A percentile compares a stretch with the other conserved stretches of the same genome.
Evolutionary conservation across 2,888 invertebrate genomes (phyloP).

Genomic region (Lasioglossum morio): DNA sequence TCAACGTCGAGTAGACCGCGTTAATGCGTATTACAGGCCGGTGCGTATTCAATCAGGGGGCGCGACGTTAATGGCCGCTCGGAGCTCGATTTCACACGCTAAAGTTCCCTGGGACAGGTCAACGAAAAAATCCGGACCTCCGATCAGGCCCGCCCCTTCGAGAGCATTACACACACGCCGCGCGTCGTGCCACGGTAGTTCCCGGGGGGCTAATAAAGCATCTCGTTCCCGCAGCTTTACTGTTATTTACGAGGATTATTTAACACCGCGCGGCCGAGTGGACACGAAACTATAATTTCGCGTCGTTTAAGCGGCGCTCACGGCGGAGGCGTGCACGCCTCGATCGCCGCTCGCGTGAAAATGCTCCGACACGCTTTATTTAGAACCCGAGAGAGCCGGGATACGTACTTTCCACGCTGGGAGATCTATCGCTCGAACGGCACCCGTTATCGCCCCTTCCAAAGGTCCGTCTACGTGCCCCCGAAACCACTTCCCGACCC

Average conservation of each 20-base stretch:
- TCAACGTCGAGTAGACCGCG: background rate
- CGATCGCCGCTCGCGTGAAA: conserved; percentile 41
- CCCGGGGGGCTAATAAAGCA: conserved; percentile 24
- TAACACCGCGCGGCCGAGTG: conserved; percentile 17
- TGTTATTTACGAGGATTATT: conserved; percentile 47
- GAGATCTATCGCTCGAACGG: conserved; percentile 40
- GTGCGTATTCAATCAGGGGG: background rate
- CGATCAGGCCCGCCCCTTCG: background rate
- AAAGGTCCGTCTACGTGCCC: background rate
- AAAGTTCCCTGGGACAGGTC: background rate
- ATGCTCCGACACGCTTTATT: conserved; percentile 41
- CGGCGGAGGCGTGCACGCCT: conserved; percentile 29
- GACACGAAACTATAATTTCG: conserved; percentile 48
- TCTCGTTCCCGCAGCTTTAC: conserved; percentile 19
- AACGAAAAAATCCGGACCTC: background rate
- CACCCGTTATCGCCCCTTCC: conserved; percentile 24
- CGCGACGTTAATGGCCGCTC: background rate
- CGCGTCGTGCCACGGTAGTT: conserved; percentile 8
- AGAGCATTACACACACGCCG: background rate
- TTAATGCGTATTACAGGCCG: background rate
- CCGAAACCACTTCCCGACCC: background rate
- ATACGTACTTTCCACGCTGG: conserved; percentile 40
- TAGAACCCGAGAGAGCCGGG: conserved; percentile 28
- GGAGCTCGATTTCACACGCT: conserved; percentile 15
- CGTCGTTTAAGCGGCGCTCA: conserved; percentile 33